Evolutionary conservation across 2,888 invertebrate genomes (phyloP), one percentile per base, ranked within the genome.

Genomic region (Acronicta alni): DNA sequence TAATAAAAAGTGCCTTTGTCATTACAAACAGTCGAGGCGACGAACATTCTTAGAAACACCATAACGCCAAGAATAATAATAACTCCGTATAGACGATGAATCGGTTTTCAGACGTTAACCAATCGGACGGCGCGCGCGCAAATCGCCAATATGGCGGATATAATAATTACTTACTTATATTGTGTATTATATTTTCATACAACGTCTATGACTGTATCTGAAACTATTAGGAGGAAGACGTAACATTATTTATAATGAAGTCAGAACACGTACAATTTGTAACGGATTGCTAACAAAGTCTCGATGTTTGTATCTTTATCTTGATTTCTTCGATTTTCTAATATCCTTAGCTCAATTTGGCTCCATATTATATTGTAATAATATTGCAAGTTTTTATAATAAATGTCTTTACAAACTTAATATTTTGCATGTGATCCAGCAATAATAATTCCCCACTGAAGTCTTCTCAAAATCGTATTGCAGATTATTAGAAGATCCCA

Each of bases 1-100:
- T 92, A 91, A 89, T 90, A 91, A 91, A 92, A 92, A 90, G 81
- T 85, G 80, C 87, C 82, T 93, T 93, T 93, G 92, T 93, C 90
- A 91, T 90, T 87, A 89, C 86, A 89, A 90, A 86, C 89, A 87
- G 86, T 82, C 80, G 72, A 72, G 68, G 72, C 77, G 75, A 77
- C 69, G 79, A 75, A 80, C 75, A 78, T 91, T 91, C 91, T 87
- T 81, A 90, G 91, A 89, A 91, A 83, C 82, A 76, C 72, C 77
- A 84, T 83, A 84, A 81, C 79, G 80, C 79, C 72, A 79, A 56
- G 82, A 86, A 88, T 87, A 88, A 86, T 86, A 85, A 88, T 84
- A 85, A 79, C 76, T 75, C 74, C 61, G 76, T 80, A 81, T 81
- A 72, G 67, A 74, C 73, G 75, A 80, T 83, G 82, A 81, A 85